These are phyloP conservation scores for Heterotis niloticus DNA, from an alignment of 2,113 vertebrate species.

Conservation along the genomic window DNA sequence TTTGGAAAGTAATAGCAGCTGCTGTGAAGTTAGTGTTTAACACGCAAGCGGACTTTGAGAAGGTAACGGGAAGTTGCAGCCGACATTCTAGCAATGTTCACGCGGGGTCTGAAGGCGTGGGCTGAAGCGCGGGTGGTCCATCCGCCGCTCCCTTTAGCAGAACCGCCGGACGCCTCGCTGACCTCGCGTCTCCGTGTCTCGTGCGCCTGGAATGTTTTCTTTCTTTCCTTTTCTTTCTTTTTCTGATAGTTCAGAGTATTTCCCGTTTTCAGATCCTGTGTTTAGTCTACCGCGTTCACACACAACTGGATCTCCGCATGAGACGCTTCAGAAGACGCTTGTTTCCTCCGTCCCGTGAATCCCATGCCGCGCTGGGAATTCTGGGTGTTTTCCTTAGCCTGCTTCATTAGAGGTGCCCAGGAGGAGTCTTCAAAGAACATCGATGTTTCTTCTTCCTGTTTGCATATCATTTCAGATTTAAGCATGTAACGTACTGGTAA, in stretches of 20 bases:
- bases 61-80: too few relatives aligned
- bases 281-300: slow-evolving; percentile 32
- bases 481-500: not conserved
- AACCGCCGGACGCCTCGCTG: not conserved
- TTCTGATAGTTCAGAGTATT: slow-evolving; percentile 18
- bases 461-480: not conserved
- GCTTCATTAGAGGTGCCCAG: not conserved
- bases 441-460: not conserved
- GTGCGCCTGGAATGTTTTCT: too few relatives aligned
- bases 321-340: slow-evolving; percentile 18
- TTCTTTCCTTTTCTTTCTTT: too few relatives aligned
- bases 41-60: too few relatives aligned
- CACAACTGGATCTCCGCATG: slow-evolving; percentile 12
- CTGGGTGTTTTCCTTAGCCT: not conserved
- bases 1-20: too few relatives aligned
- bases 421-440: slow-evolving; percentile 4
- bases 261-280: slow-evolving; percentile 33
- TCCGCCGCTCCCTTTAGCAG: not conserved
- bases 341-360: slow-evolving; percentile 27
- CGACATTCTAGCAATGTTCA: not conserved
- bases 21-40: too few relatives aligned
- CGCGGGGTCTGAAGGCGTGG: too few relatives aligned
- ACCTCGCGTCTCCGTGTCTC: too few relatives aligned
- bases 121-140: not conserved
- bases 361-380: not conserved